phyloP scores from a whole-genome alignment of 2,888 invertebrate species.

The Pachycephus smyrnensis region DNA sequence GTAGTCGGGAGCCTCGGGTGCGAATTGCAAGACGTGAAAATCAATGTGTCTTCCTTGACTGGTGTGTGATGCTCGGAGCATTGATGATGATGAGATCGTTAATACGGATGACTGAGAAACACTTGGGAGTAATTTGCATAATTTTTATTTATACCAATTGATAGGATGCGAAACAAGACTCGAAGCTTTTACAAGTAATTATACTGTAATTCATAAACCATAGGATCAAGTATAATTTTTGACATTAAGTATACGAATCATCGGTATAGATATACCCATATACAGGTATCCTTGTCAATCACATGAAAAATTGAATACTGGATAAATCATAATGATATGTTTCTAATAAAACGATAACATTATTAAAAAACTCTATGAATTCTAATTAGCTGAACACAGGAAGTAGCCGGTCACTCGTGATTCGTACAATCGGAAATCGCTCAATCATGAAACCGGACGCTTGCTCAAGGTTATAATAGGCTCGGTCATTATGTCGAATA shows the following conservation, averaged over 20 bases:
- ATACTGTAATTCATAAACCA: no score
- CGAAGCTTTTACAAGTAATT: no score
- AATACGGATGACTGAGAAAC: background rate
- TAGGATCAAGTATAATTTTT: no score
- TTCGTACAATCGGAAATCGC: background rate
- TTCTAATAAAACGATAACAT: background rate
- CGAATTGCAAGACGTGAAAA: background rate
- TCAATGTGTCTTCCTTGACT: background rate
- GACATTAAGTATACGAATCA: no score
- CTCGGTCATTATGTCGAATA: background rate
- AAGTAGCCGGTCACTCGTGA: background rate
- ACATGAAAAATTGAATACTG: background rate
- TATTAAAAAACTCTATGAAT: background rate
- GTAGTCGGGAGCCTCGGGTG: background rate
- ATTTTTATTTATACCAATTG: no score
- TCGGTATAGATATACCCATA: no score
- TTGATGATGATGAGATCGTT: background rate
- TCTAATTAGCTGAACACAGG: background rate
- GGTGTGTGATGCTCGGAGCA: background rate
- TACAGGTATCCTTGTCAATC: no score
- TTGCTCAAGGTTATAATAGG: background rate
- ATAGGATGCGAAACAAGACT: no score
- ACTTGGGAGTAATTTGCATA: background rate
- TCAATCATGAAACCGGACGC: background rate
- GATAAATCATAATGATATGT: background rate